Base-by-base conservation (phyloP, 2,888 invertebrate species). In the Automeris io region DNA sequence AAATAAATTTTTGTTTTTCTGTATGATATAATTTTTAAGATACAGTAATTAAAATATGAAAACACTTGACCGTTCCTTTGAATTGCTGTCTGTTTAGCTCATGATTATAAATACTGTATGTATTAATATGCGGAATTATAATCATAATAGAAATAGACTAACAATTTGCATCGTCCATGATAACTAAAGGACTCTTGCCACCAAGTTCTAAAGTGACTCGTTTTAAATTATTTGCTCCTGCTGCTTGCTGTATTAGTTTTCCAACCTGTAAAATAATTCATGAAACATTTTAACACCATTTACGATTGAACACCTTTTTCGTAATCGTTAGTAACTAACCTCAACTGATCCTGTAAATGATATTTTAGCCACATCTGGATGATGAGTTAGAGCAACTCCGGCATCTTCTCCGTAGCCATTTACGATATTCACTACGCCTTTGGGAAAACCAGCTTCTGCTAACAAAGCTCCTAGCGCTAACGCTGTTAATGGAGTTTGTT, bases 401-500 rank as follows among this genome's bases (percentile, higher is more conserved):
- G 95, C 91, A 0, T 69, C 70, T 25, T 90, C 90, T 0, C 95
- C 97, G 65, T 88, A 95, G 0, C 97, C 98, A 11, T 95, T 94
- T 1, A 98, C 89, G 7, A 98, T 88, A 69, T 97, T 97, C 1
- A 98, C 71, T 0, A 98, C 97, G 4, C 97, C 97, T 11, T 92
- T 88, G 0, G 97, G 97, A 47, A 97, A 90, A 2, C 97, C 97
- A 25, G 96, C 97, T 82, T 97, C 94, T 51, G 90, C 92, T 11
- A 89, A 72, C 38, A 98, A 79, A 39, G 95, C 90, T 0, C 95
- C 97, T 2, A 96, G 77, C 53, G 93, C 94, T 9, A 97, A 81
- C 0, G 97, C 96, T 0, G 96, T 94, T 31, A 98, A 78, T 0
- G 96, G 94, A 0, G 97, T 98, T 75, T 97, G 97, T 70, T 98